Conservation (phyloP, 1,140 invertebrate species). For the Atopsyche davidsoni region DNA sequence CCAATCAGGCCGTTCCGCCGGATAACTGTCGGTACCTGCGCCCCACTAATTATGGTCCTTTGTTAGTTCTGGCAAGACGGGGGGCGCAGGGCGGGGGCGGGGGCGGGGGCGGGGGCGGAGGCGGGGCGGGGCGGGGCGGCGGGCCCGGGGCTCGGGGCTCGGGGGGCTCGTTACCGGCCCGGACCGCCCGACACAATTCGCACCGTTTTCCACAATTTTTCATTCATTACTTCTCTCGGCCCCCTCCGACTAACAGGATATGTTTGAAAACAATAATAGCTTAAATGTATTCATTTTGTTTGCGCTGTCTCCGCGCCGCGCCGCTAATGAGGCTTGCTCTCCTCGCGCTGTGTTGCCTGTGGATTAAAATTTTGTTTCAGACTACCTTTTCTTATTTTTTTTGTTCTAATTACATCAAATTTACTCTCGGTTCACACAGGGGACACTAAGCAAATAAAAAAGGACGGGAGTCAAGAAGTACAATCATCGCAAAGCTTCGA, state of each 20-base stretch:
- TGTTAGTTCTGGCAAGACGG: constrained; percentile 1
- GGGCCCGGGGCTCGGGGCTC: neutral
- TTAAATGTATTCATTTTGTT: constrained; percentile 20
- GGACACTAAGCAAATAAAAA: neutral
- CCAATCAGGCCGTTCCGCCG: too few relatives aligned
- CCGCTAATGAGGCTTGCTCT: constrained; percentile 8
- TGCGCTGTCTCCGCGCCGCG: constrained; percentile 5
- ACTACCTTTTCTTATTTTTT: too few relatives aligned
- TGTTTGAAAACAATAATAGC: constrained; percentile 22
- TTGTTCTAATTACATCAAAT: too few relatives aligned
- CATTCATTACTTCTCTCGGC: constrained; percentile 16
- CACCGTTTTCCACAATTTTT: constrained; percentile 20
- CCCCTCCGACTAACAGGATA: constrained; percentile 11
- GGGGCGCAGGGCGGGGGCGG: neutral
- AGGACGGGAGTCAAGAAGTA: neutral
- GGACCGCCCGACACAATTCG: constrained; percentile 1
- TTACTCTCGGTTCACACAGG: neutral
- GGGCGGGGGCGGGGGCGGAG: constrained; percentile 2
- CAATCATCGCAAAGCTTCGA: too few relatives aligned
- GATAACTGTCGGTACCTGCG: neutral
- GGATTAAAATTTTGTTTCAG: too few relatives aligned
- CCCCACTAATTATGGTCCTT: constrained; percentile 17
- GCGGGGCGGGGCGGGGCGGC: neutral
- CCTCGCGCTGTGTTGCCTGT: too few relatives aligned
- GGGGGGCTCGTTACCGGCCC: constrained; percentile 14